Percentiles rank a stretch among this genome's conserved stretches.
phyloP scores from a whole-genome alignment of 2,888 invertebrate genomes.

The Limnephilus marmoratus region DNA sequence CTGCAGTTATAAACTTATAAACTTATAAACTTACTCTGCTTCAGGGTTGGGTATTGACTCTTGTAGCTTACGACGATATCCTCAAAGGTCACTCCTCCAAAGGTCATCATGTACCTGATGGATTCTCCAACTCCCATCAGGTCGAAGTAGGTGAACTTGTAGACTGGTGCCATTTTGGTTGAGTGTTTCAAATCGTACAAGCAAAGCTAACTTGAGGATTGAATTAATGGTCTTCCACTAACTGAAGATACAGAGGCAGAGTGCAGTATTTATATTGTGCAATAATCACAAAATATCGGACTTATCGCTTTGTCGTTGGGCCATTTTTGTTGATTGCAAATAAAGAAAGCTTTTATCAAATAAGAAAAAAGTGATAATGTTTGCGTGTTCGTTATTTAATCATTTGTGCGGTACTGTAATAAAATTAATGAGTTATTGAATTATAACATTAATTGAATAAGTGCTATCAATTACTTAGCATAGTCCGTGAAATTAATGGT shows the following conservation, averaged over 20 bases:
- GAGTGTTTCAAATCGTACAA: background rate
- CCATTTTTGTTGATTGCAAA: background rate
- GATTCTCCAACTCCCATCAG: constrained; percentile 69
- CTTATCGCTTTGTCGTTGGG: background rate
- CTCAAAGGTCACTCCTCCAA: constrained; percentile 68
- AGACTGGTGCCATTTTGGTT: constrained; percentile 69
- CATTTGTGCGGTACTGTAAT: too few species aligned
- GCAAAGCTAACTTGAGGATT: background rate
- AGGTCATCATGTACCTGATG: constrained; percentile 68
- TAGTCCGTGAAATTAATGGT: too few species aligned
- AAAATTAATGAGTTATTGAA: too few species aligned
- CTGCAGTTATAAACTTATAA: background rate
- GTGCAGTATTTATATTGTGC: constrained; percentile 29
- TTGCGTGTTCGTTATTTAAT: too few species aligned
- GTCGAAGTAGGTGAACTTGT: constrained; percentile 69
- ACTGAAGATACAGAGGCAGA: constrained; percentile 43
- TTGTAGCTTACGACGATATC: constrained; percentile 66
- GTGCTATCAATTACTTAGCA: too few species aligned
- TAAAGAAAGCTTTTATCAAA: background rate
- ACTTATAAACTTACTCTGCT: constrained; percentile 62
- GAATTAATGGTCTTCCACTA: constrained; percentile 57
- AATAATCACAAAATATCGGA: background rate
- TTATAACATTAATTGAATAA: too few species aligned
- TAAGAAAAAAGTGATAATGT: background rate
- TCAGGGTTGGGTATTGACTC: constrained; percentile 66